Base-by-base conservation (phyloP, 2,888 invertebrate genomes). In the Andrena praecox region DNA sequence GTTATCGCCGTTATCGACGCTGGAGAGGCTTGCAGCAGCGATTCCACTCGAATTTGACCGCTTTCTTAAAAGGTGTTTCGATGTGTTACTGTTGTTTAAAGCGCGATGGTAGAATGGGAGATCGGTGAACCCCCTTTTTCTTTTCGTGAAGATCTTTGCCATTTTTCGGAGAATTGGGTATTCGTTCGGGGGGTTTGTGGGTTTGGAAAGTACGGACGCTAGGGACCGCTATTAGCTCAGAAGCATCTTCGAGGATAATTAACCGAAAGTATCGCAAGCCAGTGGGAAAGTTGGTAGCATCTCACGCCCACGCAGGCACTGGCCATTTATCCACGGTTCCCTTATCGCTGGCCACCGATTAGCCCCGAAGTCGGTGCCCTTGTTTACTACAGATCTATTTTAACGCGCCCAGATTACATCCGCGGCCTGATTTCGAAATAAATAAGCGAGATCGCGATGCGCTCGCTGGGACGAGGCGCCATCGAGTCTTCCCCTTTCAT, bases 371-470 rank as follows among this genome's bases (percentile, higher is more conserved):
- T 86, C 80, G 84, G 56, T 90, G 89, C 86, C 87, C 90, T 90
- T 92, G 91, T 92, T 93, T 93, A 92, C 91, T 91, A 90, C 87
- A 84, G 66, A 84, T 85, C 84, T 91, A 91, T 83, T 86, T 85
- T 78, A 80, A 86, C 69, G 68, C 68, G 60, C 74, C 50, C 77
- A 82, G 87, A 90, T 90, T 89, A 87, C 80, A 80, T 77, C 56
- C 78, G 69, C 87, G 89, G 86, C 88, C 87, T 81, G 87, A 87
- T 89, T 91, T 85, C 64, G 78, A 85, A 88, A 87, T 89, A 90
- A 90, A 91, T 86, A 89, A 89, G 87, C 86, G 90, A 88, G 87
- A 86, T 91, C 90, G 85, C 70, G 85, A 80, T 70, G 69, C 73
- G 82, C 31, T 50, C 8, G 64, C n/a, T 24, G 48, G 29, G 35